phyloP scores from a whole-genome alignment of 64 coral and sea anemone species.

The Astreopora myriophthalma region DNA sequence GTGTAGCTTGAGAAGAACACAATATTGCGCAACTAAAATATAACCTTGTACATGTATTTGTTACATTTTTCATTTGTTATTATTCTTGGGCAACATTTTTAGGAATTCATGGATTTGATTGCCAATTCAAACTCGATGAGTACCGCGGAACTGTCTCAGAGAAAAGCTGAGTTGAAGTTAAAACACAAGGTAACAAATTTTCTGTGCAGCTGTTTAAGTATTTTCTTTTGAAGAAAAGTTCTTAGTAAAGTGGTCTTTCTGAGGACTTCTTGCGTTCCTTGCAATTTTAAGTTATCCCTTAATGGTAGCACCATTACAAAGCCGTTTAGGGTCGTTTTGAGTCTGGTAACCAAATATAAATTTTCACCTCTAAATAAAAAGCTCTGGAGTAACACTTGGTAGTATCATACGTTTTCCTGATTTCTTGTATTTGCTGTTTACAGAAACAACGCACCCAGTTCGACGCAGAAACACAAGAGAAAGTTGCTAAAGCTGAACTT shows the following conservation, averaged over 20 bases:
- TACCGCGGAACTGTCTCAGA: constrained; percentile 83
- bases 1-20: not conserved
- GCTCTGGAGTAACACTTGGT: no score
- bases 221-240: not conserved
- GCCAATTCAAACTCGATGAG: constrained; percentile 75
- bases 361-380: no score
- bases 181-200: constrained; percentile 84
- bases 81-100: not conserved
- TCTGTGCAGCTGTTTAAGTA: not conserved
- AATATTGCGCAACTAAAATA: no score
- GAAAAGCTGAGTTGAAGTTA: constrained; percentile 91
- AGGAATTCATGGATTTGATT: constrained; percentile 96
- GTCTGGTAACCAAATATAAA: no score
- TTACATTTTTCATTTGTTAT: not conserved
- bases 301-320: no score
- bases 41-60: no score
- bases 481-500: constrained; percentile 75
- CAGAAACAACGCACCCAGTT: constrained; percentile 92
- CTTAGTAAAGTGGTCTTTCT: not conserved
- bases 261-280: no score
- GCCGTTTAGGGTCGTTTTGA: no score
- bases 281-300: no score
- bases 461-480: constrained; percentile 78
- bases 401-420: not conserved
- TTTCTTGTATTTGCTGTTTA: not conserved